Evolutionary conservation across 1,140 invertebrate genomes (phyloP).

Genomic region (Chionoecetes opilio): DNA sequence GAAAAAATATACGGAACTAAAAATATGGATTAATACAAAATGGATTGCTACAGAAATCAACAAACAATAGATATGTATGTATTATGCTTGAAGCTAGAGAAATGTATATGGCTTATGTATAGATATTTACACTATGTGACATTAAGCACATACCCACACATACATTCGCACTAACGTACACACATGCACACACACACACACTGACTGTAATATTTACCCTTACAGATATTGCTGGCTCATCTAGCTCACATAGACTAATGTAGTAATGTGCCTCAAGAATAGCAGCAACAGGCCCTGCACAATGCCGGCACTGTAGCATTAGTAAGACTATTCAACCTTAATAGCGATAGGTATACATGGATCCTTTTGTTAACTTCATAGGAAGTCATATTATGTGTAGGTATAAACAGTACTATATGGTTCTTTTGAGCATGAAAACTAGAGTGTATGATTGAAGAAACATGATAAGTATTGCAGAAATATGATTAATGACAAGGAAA

Average conservation of each 20-base stretch:
- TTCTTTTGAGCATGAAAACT: background rate
- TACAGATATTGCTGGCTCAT: background rate
- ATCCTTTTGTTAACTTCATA: background rate
- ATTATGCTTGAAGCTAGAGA: background rate
- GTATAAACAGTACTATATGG: background rate
- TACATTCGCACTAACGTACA: background rate
- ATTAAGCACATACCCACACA: background rate
- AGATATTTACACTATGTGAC: conserved; percentile 7
- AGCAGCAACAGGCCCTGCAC: background rate
- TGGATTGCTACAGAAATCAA: too few relatives aligned
- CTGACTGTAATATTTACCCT: too few relatives aligned
- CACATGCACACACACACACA: background rate
- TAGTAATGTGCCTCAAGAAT: background rate
- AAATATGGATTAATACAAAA: too few relatives aligned
- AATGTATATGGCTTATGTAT: background rate
- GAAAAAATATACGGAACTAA: too few relatives aligned
- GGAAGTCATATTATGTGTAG: background rate
- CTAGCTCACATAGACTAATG: background rate
- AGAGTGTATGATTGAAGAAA: background rate
- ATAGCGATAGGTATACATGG: background rate
- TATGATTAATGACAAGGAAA: too few relatives aligned
- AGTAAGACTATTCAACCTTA: background rate
- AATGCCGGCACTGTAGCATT: background rate
- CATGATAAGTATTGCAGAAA: too few relatives aligned
- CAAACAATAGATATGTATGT: too few relatives aligned